Conservation (phyloP, 1,140 invertebrate species). For the Aphelenchoides fujianensis region DNA sequence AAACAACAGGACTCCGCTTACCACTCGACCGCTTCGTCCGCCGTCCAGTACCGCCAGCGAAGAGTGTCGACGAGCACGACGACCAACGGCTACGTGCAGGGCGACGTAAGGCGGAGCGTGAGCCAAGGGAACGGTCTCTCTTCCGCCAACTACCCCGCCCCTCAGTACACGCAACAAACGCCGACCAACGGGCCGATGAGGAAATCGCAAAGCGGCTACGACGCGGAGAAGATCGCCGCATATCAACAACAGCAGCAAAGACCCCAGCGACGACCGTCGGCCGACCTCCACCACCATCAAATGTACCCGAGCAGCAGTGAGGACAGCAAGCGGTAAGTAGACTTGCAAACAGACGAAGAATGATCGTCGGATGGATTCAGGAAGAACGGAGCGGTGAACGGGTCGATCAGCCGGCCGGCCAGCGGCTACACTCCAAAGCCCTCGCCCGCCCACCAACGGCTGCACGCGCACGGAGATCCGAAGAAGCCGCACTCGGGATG, state of each 20-base stretch:
- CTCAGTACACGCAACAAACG: neutral
- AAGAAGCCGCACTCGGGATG: neutral
- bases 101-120: neutral
- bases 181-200: neutral
- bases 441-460: neutral
- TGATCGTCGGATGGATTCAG: neutral
- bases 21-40: neutral
- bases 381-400: constrained; percentile 1
- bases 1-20: neutral
- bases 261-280: neutral
- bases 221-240: neutral
- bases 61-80: neutral
- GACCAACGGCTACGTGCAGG: neutral
- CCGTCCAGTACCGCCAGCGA: neutral
- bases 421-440: neutral
- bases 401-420: neutral
- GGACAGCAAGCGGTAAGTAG: constrained; percentile 5
- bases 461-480: neutral
- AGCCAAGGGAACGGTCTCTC: constrained; percentile 5
- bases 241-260: constrained; percentile 16
- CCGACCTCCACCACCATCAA: neutral
- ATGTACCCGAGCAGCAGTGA: neutral
- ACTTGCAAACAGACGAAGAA: neutral
- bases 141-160: neutral
- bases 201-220: constrained; percentile 6